These are phyloP conservation scores for Zelleria hepariella DNA, from an alignment of 2,888 invertebrate genomes.

Conservation along the genomic window DNA sequence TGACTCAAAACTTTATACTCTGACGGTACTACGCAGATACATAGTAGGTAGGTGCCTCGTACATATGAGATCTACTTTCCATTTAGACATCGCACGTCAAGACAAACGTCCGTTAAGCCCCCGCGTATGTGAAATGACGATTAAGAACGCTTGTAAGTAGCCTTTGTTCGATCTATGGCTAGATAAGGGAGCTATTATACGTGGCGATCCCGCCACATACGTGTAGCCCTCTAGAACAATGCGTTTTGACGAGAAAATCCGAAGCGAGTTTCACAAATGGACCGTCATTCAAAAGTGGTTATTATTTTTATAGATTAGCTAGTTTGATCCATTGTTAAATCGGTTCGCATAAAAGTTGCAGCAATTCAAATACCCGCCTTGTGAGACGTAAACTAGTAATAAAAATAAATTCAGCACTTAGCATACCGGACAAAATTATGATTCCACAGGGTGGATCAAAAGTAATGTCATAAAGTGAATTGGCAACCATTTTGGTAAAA, in stretches of 20 bases:
- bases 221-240: conserved; percentile 5
- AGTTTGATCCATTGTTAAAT: conserved; percentile 46
- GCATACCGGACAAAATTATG: background rate
- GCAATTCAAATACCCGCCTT: background rate
- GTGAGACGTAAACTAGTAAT: background rate
- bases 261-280: conserved; percentile 29
- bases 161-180: conserved; percentile 58
- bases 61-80: conserved; percentile 32
- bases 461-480: too few species aligned
- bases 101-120: conserved; percentile 46
- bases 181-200: conserved; percentile 49
- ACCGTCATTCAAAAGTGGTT: conserved; percentile 19
- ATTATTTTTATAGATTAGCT: conserved; percentile 32
- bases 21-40: conserved; percentile 13
- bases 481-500: too few species aligned
- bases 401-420: background rate
- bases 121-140: conserved; percentile 66
- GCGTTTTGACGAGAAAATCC: conserved; percentile 17
- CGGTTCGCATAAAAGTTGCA: conserved; percentile 17
- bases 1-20: background rate
- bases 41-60: background rate
- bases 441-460: too few species aligned
- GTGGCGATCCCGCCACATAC: conserved; percentile 14
- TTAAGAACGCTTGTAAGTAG: conserved; percentile 70
- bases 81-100: conserved; percentile 34